Conservation (phyloP, 1,140 invertebrate genomes). For the Hyles vespertilio region DNA sequence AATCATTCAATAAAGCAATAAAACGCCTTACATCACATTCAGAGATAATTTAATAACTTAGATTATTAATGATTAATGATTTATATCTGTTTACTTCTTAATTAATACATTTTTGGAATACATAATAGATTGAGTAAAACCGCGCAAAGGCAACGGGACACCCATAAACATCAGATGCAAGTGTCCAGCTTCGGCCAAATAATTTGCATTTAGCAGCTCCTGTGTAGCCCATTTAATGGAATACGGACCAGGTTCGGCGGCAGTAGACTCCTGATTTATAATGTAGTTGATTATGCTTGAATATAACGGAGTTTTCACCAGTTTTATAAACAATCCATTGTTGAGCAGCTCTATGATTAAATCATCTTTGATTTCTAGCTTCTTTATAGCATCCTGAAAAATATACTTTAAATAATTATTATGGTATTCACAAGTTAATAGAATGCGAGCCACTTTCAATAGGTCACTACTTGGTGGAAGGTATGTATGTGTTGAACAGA, state of each 20-base stretch:
- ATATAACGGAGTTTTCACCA: constrained; percentile 50
- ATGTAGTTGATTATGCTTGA: constrained; percentile 44
- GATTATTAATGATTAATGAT: constrained; percentile 6
- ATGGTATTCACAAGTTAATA: too few relatives aligned
- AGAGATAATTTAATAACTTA: constrained; percentile 35
- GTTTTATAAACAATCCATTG: constrained; percentile 44
- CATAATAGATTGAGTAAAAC: constrained; percentile 49
- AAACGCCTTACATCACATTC: constrained; percentile 10
- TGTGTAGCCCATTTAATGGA: constrained; percentile 37
- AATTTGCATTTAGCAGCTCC: constrained; percentile 45
- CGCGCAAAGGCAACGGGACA: constrained; percentile 39
- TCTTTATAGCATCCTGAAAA: constrained; percentile 40
- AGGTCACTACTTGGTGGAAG: too few relatives aligned
- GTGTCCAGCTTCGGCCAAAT: constrained; percentile 53
- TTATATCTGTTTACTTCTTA: constrained; percentile 22
- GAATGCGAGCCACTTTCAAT: too few relatives aligned
- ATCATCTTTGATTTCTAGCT: constrained; percentile 45
- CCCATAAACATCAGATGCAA: constrained; percentile 36
- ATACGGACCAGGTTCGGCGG: constrained; percentile 17
- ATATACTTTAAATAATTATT: not conserved
- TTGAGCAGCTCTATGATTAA: constrained; percentile 54
- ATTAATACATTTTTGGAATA: constrained; percentile 45
- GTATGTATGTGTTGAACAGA: too few relatives aligned
- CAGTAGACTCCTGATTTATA: constrained; percentile 21
- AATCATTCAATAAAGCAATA: not conserved